A percentile compares a stretch with the other conserved stretches of the same genome.
Conservation (phyloP, 2,888 invertebrate genomes). For the Poecilobothrus nobilitatus region DNA sequence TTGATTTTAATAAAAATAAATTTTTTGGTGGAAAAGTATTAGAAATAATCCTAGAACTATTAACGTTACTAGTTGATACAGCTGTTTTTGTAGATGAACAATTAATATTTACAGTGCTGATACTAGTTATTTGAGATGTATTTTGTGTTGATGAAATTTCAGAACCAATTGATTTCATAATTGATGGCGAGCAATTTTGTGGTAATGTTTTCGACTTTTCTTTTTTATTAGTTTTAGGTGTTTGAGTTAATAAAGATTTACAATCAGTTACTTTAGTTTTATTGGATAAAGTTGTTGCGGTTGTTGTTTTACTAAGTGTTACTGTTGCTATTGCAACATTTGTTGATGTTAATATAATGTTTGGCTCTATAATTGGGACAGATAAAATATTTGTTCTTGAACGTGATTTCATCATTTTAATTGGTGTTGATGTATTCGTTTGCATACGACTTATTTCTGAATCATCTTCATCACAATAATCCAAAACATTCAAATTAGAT, state of each 20-base stretch:
- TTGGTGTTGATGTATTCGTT: constrained; percentile 44
- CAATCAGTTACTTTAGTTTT: constrained; percentile 24
- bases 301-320: constrained; percentile 19
- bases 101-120: constrained; percentile 3
- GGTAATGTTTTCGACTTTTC: constrained; percentile 56
- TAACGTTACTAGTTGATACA: constrained; percentile 8
- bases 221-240: constrained; percentile 22
- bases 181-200: constrained; percentile 48
- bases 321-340: constrained; percentile 8
- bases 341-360: not conserved
- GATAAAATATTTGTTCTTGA: constrained; percentile 47
- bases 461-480: constrained; percentile 42
- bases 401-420: constrained; percentile 44
- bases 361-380: constrained; percentile 37
- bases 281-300: constrained; percentile 21
- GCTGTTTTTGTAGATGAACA: constrained; percentile 29
- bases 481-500: constrained; percentile 2
- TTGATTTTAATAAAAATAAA: constrained; percentile 41
- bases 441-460: constrained; percentile 44
- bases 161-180: constrained; percentile 30
- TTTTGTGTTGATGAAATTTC: not conserved
- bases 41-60: constrained; percentile 25
- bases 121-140: too few species aligned
- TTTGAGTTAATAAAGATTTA: constrained; percentile 29
- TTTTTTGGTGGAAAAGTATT: constrained; percentile 44